Conservation (phyloP, 2,888 invertebrate species). For the Uropetala carovei region DNA sequence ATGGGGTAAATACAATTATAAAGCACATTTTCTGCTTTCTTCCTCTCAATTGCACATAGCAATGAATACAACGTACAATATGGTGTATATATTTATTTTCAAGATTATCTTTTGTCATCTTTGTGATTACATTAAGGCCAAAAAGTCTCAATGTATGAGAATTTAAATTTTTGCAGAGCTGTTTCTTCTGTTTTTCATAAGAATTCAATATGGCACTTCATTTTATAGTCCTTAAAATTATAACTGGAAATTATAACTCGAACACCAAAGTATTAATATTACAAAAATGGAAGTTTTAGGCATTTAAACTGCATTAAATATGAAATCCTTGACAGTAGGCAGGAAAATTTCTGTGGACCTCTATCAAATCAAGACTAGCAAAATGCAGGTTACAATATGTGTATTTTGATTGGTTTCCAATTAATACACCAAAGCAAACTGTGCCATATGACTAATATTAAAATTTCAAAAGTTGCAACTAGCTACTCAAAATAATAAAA, state of each 20-base stretch:
- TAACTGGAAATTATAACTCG: neutral
- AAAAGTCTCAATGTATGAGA: conserved; percentile 9
- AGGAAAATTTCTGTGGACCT: neutral
- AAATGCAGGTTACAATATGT: conserved; percentile 15
- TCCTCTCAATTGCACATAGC: neutral
- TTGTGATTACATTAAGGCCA: neutral
- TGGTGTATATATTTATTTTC: conserved; percentile 24
- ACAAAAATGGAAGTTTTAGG: conserved; percentile 1
- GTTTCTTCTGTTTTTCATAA: neutral
- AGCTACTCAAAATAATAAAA: conserved; percentile 45
- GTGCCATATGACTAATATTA: conserved; percentile 44
- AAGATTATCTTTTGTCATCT: neutral
- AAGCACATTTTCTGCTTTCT: conserved; percentile 31
- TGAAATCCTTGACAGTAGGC: conserved; percentile 26
- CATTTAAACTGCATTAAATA: neutral
- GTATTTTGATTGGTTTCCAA: neutral
- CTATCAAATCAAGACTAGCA: conserved; percentile 50
- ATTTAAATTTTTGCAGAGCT: neutral
- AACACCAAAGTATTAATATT: neutral
- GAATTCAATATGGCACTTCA: conserved; percentile 29
- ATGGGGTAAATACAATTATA: conserved; percentile 42
- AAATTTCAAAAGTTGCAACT: conserved; percentile 40
- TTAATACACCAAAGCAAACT: conserved; percentile 42
- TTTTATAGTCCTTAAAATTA: conserved; percentile 37
- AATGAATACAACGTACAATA: conserved; percentile 43